Base-by-base conservation (phyloP, 92 coral and sea anemone species). In the Epizoanthus fatuus region DNA sequence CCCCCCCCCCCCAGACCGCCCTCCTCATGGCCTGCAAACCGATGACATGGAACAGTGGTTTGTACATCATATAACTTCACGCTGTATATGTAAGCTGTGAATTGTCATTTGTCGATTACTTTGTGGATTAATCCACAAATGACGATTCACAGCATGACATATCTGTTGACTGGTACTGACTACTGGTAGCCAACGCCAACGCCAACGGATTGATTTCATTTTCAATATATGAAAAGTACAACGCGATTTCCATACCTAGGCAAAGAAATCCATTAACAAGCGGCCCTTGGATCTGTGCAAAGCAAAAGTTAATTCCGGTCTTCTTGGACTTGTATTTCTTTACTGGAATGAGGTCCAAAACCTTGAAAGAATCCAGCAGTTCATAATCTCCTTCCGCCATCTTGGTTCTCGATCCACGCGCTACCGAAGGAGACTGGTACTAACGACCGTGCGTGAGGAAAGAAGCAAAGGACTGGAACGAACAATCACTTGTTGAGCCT, bases 231-330 rank as follows among this genome's bases (percentile, higher is more conserved):
- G 4, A 14, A 17, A 69, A 15, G 3, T n/a, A n/a, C n/a, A n/a
- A n/a, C n/a, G n/a, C n/a, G n/a, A 65, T 16, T 7, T 37, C 71
- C 98, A 66, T 81, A 96, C 99, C 98, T 74, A 96, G 87, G 62
- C 96, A 93, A 80, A 96, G 92, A 90, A 88, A 96, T 17, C 99
- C 99, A 88, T 96, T 95, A 32, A 96, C 99, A 44, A 96, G 96
- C 22, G 99, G 99, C 14, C 99, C 99, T 64, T 95, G 99, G 7
- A 96, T 97, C 65, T 96, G 93, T 0, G 96, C 97, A 86, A 96
- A 95, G 79, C 98, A 96, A 74, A 93, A 87, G 14, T 91, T 94
- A 29, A 96, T 89, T 13, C 97, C 99, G n/a, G 99, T 96, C 69
- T 90, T 88, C 81, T 95, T 96, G 16, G 99, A 96, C 58, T 90